phyloP scores from a whole-genome alignment of 2,113 vertebrate genomes.

The Regulus satrapa region DNA sequence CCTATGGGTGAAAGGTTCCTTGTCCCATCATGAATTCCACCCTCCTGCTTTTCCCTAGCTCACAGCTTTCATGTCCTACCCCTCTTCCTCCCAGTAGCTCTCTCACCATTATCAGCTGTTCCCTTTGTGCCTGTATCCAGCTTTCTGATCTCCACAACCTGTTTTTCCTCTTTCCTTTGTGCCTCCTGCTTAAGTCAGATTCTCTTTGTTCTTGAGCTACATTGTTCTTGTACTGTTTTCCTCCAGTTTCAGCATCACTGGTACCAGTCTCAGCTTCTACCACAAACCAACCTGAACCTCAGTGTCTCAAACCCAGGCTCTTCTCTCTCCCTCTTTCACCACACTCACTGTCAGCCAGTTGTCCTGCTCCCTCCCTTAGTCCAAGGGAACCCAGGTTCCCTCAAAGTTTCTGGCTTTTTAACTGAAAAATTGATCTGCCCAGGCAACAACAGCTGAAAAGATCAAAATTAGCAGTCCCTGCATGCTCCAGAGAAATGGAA shows the following conservation, averaged over 20 bases:
- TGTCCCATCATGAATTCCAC: background rate
- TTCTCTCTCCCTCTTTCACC: background rate
- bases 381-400: background rate
- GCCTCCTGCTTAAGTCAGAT: background rate
- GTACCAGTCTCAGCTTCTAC: background rate
- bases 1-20: slow-evolving; percentile 34
- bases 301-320: background rate
- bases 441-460: background rate
- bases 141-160: background rate
- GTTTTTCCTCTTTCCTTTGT: background rate
- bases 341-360: background rate
- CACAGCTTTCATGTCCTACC: background rate
- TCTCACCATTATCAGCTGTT: background rate
- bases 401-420: background rate
- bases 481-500: background rate
- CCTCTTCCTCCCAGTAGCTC: background rate
- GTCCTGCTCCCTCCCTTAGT: background rate
- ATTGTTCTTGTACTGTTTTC: background rate
- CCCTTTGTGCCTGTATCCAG: background rate
- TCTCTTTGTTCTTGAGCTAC: background rate
- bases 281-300: background rate
- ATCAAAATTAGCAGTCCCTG: background rate
- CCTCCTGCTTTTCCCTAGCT: background rate
- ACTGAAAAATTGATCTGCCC: background rate
- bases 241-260: background rate